Base-by-base conservation (phyloP, 1,140 invertebrate species). In the Amyelois transitella region DNA sequence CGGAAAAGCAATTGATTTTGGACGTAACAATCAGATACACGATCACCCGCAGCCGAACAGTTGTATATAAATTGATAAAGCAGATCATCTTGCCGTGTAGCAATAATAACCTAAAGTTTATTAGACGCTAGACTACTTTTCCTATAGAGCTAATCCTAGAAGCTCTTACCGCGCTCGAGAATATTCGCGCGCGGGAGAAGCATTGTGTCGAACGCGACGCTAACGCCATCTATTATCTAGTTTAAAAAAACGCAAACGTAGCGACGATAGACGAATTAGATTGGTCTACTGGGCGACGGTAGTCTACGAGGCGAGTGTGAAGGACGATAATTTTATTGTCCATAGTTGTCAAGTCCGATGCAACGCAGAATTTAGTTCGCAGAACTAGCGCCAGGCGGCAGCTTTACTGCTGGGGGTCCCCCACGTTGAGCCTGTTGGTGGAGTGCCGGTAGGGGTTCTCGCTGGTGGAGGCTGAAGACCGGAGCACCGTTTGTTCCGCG, bases 361-460 rank as follows among this genome's bases (percentile, higher is more conserved):
- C 12, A n/a, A 38, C 32, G n/a, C 32, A 38, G 32, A 38, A 38
- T 38, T 38, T 38, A 38, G 32, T 14, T 14, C 12, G 25, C 25
- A 28, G 12, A 38, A 6, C 32, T 38, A 38, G 32, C 5, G 32
- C 32, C n/a, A 14, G 32, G 4, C 32, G 1, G 12, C 1, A 8
- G 25, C 20, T 8, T 22, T 58, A 66, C 18, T 63, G 62, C 51
- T 64, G 57, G n/a, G 51, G 47, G 19, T 74, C 64, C 17, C 55
- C 66, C 0, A 58, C 43, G 53, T 64, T 67, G 1, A 72, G 44
- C 28, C 73, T 73, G 55, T 59, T 70, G 19, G 55, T 60, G 5
- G 75, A 75, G 17, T 71, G 63, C 1, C 66, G 60, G 51, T 64
- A 65, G 17, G 43, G 43, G 14, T 72, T 62, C n/a, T 75, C 72